A percentile compares a stretch with the other conserved stretches of the same genome.
phyloP scores from a whole-genome alignment of 2,797 vertebrate genomes.

The Rhinichthys osculus region DNA sequence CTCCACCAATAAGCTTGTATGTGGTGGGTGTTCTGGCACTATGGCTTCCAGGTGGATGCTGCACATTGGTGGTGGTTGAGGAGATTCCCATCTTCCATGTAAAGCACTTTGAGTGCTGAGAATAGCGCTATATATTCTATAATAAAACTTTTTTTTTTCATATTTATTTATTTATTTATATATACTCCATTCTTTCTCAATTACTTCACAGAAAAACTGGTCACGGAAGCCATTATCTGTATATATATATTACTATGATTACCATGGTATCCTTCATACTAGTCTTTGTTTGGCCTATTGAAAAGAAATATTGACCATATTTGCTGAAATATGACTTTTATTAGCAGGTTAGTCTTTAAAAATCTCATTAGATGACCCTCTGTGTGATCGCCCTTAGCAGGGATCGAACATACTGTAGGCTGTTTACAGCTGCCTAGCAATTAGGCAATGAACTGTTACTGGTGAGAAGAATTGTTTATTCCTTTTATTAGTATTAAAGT shows the following conservation, averaged over 20 bases:
- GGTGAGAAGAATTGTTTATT: not conserved
- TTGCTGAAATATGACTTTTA: constrained; percentile 3
- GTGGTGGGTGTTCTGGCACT: too few relatives aligned
- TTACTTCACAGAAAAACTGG: not conserved
- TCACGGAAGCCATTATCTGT: not conserved
- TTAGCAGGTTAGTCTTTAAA: not conserved
- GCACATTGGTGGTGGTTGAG: too few relatives aligned
- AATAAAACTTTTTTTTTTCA: not conserved
- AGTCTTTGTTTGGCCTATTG: not conserved
- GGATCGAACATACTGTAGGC: too few relatives aligned
- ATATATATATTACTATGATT: not conserved
- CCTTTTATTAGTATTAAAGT: too few relatives aligned
- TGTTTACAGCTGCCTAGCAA: not conserved
- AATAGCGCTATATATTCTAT: too few relatives aligned
- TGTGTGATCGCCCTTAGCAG: not conserved
- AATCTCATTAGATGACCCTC: not conserved
- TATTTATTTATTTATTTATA: not conserved
- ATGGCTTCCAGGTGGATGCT: too few relatives aligned
- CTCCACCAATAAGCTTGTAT: too few relatives aligned
- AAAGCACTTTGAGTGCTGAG: too few relatives aligned
- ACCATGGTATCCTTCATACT: not conserved
- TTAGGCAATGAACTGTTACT: not conserved
- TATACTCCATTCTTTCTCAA: not conserved
- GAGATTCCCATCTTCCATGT: too few relatives aligned
- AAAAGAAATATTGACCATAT: not conserved